Base-by-base conservation (phyloP, 2,797 vertebrate species). In the Semotilus atromaculatus region DNA sequence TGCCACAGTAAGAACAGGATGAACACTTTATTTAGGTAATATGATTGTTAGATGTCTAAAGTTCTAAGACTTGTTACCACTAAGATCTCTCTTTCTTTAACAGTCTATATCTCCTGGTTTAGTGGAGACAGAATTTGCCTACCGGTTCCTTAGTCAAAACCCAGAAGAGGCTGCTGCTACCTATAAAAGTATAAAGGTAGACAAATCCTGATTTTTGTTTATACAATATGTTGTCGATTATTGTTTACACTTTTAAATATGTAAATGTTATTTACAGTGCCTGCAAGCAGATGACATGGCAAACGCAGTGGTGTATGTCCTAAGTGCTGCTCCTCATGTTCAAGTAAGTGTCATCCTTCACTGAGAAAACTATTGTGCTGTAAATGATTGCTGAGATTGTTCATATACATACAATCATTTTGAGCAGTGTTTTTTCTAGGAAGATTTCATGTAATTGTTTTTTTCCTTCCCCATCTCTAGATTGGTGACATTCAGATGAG, bases 61-160 rank as follows among this genome's bases (percentile, higher is more conserved):
- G 18, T 21, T 53, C 16, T 48, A 16, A 40, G 18, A 51, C 9
- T 53, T 74, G 18, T 45, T 45, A 7, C 9, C 18, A 21, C 18
- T 78, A 26, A 78, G 23, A 18, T 38, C 1, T 67, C 1, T 36
- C 1, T 31, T 90, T 88, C 87, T 90, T 90, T 91, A 90, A 80
- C 92, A 97, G 97, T 93, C 95, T 82, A 96, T 98, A 90, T 97
- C 97, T 91, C 97, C 97, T 72, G 96, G 96, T 81, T 40, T 97
- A 82, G 97, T 98, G 90, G 94, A 96, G 91, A 97, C 97, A 0
- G 95, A 95, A 51, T 97, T 98, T 84, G 90, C 91, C 88, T 92
- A 90, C 75, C 95, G 94, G 53, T 93, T 97, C 67, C 90, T 94
- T 1, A 93, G 93, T 67, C 89, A 94, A 1, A 90, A 96, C 73